Percentiles rank a stretch among this genome's conserved stretches.
These are phyloP conservation scores for Elysia chlorotica DNA, from an alignment of 1,140 invertebrate species.

Conservation along the genomic window DNA sequence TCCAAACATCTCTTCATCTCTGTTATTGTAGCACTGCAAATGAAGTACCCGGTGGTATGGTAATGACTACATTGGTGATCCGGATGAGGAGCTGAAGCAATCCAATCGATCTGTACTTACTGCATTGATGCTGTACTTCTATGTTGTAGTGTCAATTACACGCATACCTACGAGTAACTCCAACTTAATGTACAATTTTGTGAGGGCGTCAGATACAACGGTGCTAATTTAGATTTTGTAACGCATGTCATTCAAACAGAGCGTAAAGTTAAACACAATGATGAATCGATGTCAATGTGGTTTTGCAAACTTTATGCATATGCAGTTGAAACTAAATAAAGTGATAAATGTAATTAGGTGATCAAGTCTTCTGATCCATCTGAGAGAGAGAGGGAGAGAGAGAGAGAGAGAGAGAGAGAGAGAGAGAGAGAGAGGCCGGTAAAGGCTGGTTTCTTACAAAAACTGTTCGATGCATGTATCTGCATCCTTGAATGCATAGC, in stretches of 20 bases:
- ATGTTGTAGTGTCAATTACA: not conserved
- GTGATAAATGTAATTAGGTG: too few relatives aligned
- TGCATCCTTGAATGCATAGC: not conserved
- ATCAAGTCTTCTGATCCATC: not conserved
- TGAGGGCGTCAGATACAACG: too few relatives aligned
- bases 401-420: too few relatives aligned
- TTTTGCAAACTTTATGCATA: not conserved
- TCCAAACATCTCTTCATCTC: too few relatives aligned
- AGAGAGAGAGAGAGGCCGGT: too few relatives aligned
- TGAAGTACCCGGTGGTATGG: not conserved
- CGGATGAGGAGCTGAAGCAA: not conserved
- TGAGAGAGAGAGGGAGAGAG: too few relatives aligned
- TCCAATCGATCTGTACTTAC: not conserved
- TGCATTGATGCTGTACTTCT: not conserved
- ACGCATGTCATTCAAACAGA: too few relatives aligned
- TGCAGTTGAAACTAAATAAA: not conserved
- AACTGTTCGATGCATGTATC: not conserved
- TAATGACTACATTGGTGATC: not conserved
- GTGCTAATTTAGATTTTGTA: too few relatives aligned
- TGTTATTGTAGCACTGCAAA: too few relatives aligned
- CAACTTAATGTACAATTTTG: too few relatives aligned
- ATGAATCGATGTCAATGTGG: not conserved
- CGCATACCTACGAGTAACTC: too few relatives aligned
- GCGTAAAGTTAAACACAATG: too few relatives aligned
- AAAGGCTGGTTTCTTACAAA: not conserved